phyloP scores from a whole-genome alignment of 1,140 invertebrate species.

The Macrobrachium nipponense region DNA sequence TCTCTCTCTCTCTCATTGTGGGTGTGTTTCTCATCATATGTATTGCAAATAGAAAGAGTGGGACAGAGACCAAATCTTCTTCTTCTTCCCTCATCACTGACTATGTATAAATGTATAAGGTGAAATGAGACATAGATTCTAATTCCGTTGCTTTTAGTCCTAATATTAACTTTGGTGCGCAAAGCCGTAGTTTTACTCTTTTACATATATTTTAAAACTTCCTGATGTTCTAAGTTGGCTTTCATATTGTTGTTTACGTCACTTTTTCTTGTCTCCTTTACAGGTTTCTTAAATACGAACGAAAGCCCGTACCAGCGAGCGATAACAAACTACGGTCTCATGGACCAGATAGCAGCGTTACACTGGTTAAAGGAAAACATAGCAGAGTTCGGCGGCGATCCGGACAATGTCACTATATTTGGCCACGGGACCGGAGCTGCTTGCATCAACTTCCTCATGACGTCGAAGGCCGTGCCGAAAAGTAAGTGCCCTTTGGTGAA shows the following conservation, averaged over 20 bases:
- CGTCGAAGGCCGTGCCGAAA: slow-evolving; percentile 90
- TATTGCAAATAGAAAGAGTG: too few relatives aligned
- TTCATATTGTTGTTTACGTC: not conserved
- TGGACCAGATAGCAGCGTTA: slow-evolving; percentile 68
- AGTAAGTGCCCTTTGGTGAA: slow-evolving; percentile 74
- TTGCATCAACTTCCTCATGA: slow-evolving; percentile 89
- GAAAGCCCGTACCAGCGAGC: slow-evolving; percentile 76
- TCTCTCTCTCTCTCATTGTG: too few relatives aligned
- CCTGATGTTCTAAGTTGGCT: too few relatives aligned
- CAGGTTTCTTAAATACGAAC: slow-evolving; percentile 66
- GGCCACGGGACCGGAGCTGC: slow-evolving; percentile 95
- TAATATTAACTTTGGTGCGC: too few relatives aligned
- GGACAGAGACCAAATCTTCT: too few relatives aligned
- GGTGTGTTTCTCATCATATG: too few relatives aligned
- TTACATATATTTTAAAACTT: too few relatives aligned
- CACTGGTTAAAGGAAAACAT: slow-evolving; percentile 77
- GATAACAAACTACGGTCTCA: slow-evolving; percentile 67
- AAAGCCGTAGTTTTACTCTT: too few relatives aligned
- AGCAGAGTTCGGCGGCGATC: slow-evolving; percentile 87
- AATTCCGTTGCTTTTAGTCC: too few relatives aligned
- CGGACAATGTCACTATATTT: slow-evolving; percentile 86
- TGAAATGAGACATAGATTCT: too few relatives aligned
- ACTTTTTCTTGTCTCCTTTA: slow-evolving; percentile 53
- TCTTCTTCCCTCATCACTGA: not conserved
- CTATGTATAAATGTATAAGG: too few relatives aligned